phyloP scores from a whole-genome alignment of 92 coral and sea anemone genomes.

The Phenganax subtilis region DNA sequence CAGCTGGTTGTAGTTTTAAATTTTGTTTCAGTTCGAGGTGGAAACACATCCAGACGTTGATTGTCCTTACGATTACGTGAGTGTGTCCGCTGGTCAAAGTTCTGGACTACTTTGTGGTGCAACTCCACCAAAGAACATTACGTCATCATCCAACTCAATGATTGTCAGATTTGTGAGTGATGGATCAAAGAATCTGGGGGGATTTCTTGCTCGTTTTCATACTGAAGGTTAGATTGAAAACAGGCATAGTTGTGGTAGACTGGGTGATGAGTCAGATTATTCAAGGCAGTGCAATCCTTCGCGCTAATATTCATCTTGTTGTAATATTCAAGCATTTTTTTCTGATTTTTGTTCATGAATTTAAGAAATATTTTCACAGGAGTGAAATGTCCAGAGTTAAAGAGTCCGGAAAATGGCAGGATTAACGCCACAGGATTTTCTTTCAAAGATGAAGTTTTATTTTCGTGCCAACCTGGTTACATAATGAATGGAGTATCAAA shows the following conservation, averaged over 20 bases:
- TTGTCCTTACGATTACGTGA: constrained; percentile 87
- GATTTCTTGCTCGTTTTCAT: constrained; percentile 73
- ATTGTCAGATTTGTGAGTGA: constrained; percentile 75
- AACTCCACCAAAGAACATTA: constrained; percentile 63
- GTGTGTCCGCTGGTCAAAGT: constrained; percentile 59
- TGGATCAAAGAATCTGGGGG: constrained; percentile 58
- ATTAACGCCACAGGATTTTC: constrained; percentile 75
- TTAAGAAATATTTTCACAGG: constrained; percentile 42
- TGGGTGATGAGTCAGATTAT: no score
- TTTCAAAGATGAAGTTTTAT: constrained; percentile 73
- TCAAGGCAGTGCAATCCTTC: no score
- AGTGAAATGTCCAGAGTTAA: constrained; percentile 61
- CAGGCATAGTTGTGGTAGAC: background rate
- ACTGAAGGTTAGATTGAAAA: constrained; percentile 62
- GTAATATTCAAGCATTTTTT: background rate
- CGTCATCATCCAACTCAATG: constrained; percentile 75
- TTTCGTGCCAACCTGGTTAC: constrained; percentile 73
- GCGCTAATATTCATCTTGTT: no score
- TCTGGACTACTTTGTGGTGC: constrained; percentile 74
- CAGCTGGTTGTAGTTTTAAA: background rate
- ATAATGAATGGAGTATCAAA: constrained; percentile 64
- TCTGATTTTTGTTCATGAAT: background rate
- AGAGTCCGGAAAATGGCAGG: constrained; percentile 64
- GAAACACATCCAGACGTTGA: constrained; percentile 79
- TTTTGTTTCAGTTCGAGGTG: constrained; percentile 59